phyloP scores from a whole-genome alignment of 2,797 vertebrate species.

The Apogon hyalosoma region DNA sequence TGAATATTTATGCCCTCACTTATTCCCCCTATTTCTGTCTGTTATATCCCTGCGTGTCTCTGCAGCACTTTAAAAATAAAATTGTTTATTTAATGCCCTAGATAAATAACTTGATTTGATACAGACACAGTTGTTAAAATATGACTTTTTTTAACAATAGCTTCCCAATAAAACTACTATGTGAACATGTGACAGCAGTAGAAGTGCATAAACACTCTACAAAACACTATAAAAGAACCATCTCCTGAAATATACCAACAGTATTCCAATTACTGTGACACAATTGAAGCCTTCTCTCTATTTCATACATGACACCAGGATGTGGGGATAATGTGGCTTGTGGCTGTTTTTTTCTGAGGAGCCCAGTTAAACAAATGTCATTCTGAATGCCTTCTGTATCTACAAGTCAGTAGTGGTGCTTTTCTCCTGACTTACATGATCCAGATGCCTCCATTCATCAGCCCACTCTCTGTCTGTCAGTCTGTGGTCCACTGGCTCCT shows the following conservation, averaged over 20 bases:
- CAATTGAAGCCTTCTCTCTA: neutral
- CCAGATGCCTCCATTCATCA: conserved; percentile 98
- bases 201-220: too few relatives aligned
- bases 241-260: neutral
- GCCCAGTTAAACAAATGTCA: conserved; percentile 42
- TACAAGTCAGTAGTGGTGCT: conserved; percentile 41
- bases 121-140: too few relatives aligned
- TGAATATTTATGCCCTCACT: too few relatives aligned
- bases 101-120: too few relatives aligned
- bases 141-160: too few relatives aligned
- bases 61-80: too few relatives aligned
- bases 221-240: neutral
- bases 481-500: conserved; percentile 97
- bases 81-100: too few relatives aligned
- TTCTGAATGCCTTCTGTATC: conserved; percentile 52
- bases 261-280: neutral
- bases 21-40: too few relatives aligned
- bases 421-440: conserved; percentile 90
- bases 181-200: too few relatives aligned
- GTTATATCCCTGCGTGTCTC: too few relatives aligned
- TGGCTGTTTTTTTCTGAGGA: conserved; percentile 6
- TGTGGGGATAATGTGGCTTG: conserved; percentile 8
- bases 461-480: conserved; percentile 99
- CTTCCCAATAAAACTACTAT: too few relatives aligned
- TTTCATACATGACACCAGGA: neutral